Evolutionary conservation across 2,888 invertebrate genomes (phyloP), one percentile per base, ranked within the genome.

Genomic region (Morpho helenor): DNA sequence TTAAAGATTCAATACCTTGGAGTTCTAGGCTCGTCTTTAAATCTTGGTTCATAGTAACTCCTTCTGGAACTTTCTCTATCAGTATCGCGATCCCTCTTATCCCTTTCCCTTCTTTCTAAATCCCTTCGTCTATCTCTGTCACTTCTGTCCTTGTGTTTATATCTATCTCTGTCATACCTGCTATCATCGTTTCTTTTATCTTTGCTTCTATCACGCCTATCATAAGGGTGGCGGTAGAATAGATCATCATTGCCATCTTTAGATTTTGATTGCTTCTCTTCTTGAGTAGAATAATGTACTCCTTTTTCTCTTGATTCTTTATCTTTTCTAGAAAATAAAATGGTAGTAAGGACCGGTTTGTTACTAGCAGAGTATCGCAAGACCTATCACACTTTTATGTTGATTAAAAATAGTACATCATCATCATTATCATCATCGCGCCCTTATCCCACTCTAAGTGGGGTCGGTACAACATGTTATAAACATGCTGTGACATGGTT

Each of bases 21-120:
- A 8, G 98, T 98, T 61, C 92, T 92, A 0, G 98, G 97, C 76
- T 97, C 98, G 87, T 97, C 97, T 74, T 92, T 94, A 74, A 96
- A 96, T 51, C 94, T 91, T 0, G 93, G 93, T 31, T 93, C 91
- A 75, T 91, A 91, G 63, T 88, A 84, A 68, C 91, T 91, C 53
- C 89, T 77, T 75, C 93, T 74, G 64, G 80, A 91, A 74, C 77
- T 91, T 58, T 82, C 90, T 77, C 78, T 84, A 4, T 84, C 83
- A 49, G 74, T 66, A 42, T 83, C 71, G 50, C 78, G 68, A 31
- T 80, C 88, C 49, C 72, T 70, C 56, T 79, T 79, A 9, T 81
- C 88, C 66, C 72, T 73, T 51, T 79, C 72, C 23, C 77, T 72
- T 55, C 82, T 69, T 8, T 84, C 80, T 84, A 78, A 59, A 40